Evolutionary conservation across 2,797 vertebrate species (phyloP), one percentile per base, ranked within the genome.

Genomic region (Botia almorhae): DNA sequence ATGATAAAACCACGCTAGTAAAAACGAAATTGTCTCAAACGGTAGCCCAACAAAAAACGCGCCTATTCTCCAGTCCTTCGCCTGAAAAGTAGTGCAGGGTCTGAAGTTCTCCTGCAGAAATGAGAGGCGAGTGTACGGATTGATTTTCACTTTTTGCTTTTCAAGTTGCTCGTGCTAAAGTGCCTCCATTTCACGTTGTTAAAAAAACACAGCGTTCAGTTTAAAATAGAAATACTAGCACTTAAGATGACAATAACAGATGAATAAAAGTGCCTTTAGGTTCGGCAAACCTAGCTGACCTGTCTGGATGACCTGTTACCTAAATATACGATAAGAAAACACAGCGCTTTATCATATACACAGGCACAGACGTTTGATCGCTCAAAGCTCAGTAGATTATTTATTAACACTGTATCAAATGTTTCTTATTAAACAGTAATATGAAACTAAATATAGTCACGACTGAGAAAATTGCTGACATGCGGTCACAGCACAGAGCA

Each of bases 131-230:
- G 33, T 33, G 33, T 33, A 33, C 33, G 4, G 33, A 33, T 5
- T 33, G 33, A 33, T 33, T 33, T 33, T 33, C 33, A 33, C 33
- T 33, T 33, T 33, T 33, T 33, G 23, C 33, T 3, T 33, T 33
- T 33, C 73, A 55, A 85, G 93, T 93, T 90, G 91, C 83, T 92
- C 89, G 86, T 87, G 87, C 85, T 63, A 89, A 85, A 89, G 82
- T 33, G 33, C 33, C 33, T 33, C 33, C 33, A 33, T 33, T 33
- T 33, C 33, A 33, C 33, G 4, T 33, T 33, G 33, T 33, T 33
- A 33, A 33, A 33, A 26, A 33, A 33, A 33, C 33, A 33, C 33
- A 5, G 33, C 33, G 4, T 33, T 33, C 33, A 33, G 33, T 33
- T 33, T 33, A 3, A 33, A 33, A 33, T 33, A 33, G 33, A 33